These are phyloP conservation scores for Papilio machaon DNA, from an alignment of 1,140 invertebrate genomes.

Conservation along the genomic window DNA sequence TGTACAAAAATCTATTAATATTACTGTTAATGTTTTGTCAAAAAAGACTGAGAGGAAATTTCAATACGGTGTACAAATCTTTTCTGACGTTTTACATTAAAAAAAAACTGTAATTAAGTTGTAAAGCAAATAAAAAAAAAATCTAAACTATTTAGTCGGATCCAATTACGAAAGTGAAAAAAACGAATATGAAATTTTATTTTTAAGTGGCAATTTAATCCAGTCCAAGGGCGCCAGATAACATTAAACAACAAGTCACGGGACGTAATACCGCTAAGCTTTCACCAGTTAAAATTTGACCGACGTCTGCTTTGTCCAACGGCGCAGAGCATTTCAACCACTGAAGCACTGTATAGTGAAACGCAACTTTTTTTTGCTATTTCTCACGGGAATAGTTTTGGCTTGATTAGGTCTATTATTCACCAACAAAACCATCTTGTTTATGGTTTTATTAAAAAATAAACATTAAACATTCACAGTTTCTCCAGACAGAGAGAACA, in stretches of 20 bases:
- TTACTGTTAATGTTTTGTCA: background rate
- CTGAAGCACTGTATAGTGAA: background rate
- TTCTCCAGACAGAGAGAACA: no score
- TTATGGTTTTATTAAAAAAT: no score
- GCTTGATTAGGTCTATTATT: background rate
- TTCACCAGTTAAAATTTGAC: slow-evolving; percentile 13
- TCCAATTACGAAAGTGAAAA: background rate
- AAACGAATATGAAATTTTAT: background rate
- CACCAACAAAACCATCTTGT: background rate
- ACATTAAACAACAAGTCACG: background rate
- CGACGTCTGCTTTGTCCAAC: background rate
- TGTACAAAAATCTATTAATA: background rate
- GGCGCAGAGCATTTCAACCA: background rate
- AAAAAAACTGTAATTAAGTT: no score
- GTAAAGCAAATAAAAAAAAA: no score
- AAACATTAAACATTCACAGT: no score
- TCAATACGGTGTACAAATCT: no score
- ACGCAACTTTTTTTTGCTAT: background rate
- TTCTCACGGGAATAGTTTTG: background rate
- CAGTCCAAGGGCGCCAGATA: background rate
- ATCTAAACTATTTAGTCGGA: background rate
- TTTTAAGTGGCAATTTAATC: background rate
- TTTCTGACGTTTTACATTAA: no score
- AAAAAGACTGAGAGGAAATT: background rate
- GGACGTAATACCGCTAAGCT: background rate